Evolutionary conservation across 2,888 invertebrate species (phyloP).

Genomic region (Trilocha varians): DNA sequence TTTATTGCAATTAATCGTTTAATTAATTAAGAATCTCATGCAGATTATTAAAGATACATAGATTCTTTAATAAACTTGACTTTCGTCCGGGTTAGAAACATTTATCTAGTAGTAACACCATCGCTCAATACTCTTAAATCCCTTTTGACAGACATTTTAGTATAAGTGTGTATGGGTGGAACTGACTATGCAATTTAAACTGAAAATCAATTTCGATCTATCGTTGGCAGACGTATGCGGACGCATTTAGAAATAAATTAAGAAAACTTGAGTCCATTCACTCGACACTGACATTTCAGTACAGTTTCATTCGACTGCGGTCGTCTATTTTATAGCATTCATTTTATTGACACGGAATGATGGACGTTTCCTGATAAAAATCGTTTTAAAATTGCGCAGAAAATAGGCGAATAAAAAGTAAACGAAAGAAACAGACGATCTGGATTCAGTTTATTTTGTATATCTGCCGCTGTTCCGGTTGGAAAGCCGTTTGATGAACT

Average conservation of each 20-base stretch:
- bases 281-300: constrained; percentile 64
- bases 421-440: constrained; percentile 2
- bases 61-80: too few species aligned
- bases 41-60: too few species aligned
- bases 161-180: too few species aligned
- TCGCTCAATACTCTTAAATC: too few species aligned
- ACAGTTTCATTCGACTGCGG: constrained; percentile 49
- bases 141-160: too few species aligned
- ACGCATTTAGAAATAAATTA: constrained; percentile 57
- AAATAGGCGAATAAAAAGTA: constrained; percentile 1
- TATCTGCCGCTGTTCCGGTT: not conserved
- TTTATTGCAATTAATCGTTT: too few species aligned
- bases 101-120: too few species aligned
- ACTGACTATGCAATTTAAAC: too few species aligned
- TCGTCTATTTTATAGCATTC: constrained; percentile 33
- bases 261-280: constrained; percentile 66
- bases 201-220: not conserved
- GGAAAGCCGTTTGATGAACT: constrained; percentile 1
- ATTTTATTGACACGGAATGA: constrained; percentile 27
- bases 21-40: too few species aligned
- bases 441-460: constrained; percentile 3
- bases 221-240: constrained; percentile 63
- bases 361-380: constrained; percentile 22
- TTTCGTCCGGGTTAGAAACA: too few species aligned
- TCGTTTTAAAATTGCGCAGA: constrained; percentile 14